These are phyloP conservation scores for Amphiprion ocellaris DNA, from an alignment of 2,113 vertebrate species.

Conservation along the genomic window DNA sequence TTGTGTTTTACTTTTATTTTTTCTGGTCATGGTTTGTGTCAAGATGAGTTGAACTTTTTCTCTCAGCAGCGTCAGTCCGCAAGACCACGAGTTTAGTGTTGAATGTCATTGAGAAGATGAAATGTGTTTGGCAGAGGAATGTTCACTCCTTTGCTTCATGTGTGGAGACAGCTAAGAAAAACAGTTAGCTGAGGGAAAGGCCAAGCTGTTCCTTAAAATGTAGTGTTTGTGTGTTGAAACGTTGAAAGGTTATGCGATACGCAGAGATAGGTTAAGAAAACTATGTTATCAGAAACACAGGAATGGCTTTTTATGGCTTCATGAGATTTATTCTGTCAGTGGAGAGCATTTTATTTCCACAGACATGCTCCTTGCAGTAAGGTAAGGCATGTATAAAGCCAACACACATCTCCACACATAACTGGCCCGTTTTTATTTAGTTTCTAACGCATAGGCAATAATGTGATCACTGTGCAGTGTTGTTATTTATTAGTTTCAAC, in stretches of 20 bases:
- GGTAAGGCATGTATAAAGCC: slow-evolving; percentile 1
- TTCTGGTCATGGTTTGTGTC: slow-evolving; percentile 70
- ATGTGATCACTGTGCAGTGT: background rate
- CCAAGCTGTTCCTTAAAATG: slow-evolving; percentile 46
- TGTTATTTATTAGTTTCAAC: background rate
- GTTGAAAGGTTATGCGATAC: slow-evolving; percentile 43
- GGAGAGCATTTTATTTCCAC: slow-evolving; percentile 27
- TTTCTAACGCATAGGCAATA: background rate
- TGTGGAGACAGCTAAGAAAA: slow-evolving; percentile 57
- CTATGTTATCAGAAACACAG: slow-evolving; percentile 16
- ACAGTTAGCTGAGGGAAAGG: slow-evolving; percentile 44
- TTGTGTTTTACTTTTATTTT: slow-evolving; percentile 8
- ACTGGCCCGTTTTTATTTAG: slow-evolving; percentile 2
- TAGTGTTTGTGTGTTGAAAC: slow-evolving; percentile 31
- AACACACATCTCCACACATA: slow-evolving; percentile 2
- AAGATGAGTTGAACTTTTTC: slow-evolving; percentile 69
- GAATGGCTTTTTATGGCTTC: background rate
- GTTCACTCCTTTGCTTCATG: slow-evolving; percentile 53
- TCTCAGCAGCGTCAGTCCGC: slow-evolving; percentile 46
- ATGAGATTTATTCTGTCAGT: slow-evolving; percentile 16
- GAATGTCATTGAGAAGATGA: slow-evolving; percentile 65
- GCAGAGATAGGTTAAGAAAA: slow-evolving; percentile 11
- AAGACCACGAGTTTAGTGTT: slow-evolving; percentile 44
- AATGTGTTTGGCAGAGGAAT: slow-evolving; percentile 62
- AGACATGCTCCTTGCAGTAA: slow-evolving; percentile 3